These are phyloP conservation scores for Sturnus vulgaris DNA, from an alignment of 2,113 vertebrate genomes.

Conservation along the genomic window DNA sequence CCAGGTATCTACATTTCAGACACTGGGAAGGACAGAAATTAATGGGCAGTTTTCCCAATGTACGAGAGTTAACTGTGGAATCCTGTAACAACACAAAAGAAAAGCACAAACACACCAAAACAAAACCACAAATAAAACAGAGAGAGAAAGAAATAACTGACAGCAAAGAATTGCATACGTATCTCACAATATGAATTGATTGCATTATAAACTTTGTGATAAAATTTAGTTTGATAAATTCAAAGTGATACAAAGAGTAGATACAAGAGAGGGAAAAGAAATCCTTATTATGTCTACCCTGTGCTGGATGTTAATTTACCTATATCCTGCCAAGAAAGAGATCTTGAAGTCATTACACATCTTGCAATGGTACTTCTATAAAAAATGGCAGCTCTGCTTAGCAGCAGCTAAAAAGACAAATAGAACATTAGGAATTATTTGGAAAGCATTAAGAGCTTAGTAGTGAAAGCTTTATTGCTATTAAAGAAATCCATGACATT, in stretches of 20 bases:
- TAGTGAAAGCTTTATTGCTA: neutral
- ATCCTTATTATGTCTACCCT: neutral
- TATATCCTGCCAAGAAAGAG: neutral
- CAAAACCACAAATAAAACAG: no score
- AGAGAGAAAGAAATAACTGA: neutral
- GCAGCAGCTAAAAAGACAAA: neutral
- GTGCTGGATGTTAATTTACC: neutral
- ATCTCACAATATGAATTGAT: neutral
- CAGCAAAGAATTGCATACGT: neutral
- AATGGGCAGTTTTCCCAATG: neutral
- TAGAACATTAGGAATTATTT: neutral
- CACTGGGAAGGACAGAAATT: neutral
- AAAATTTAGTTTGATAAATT: neutral
- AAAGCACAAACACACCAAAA: neutral
- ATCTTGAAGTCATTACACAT: neutral
- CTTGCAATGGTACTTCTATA: neutral
- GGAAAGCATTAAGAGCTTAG: neutral
- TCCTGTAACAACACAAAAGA: no score
- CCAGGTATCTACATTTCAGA: neutral
- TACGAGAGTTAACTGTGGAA: neutral
- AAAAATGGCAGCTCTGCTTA: neutral
- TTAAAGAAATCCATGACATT: neutral
- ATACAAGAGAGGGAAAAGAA: neutral
- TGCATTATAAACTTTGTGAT: neutral
- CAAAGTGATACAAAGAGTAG: neutral